These are phyloP conservation scores for Entomobrya proxima DNA, from an alignment of 2,888 invertebrate species.

Conservation along the genomic window DNA sequence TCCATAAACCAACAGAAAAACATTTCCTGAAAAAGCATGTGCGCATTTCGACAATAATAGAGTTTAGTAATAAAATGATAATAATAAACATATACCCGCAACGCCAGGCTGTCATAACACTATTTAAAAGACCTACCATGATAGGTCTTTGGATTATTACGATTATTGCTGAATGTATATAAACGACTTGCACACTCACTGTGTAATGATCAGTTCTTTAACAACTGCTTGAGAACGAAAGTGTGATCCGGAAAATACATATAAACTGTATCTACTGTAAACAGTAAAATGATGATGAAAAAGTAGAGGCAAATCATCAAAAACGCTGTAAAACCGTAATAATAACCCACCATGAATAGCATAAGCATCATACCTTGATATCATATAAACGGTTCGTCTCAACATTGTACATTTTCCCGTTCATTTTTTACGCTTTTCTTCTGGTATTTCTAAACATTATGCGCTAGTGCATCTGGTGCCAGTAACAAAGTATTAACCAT, in stretches of 20 bases:
- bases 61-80: slow-evolving; percentile 10
- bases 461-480: slow-evolving; percentile 15
- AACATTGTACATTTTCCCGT: not conserved
- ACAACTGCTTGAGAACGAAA: not conserved
- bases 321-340: slow-evolving; percentile 44
- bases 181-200: not conserved
- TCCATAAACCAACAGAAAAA: not conserved
- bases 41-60: too few species aligned
- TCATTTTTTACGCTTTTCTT: not conserved
- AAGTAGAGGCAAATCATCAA: slow-evolving; percentile 31
- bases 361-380: not conserved
- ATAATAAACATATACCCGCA: not conserved
- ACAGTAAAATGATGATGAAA: slow-evolving; percentile 21
- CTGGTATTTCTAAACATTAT: not conserved
- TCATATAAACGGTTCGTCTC: not conserved
- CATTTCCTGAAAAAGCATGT: not conserved
- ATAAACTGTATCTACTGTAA: not conserved
- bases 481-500: slow-evolving; percentile 27
- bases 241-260: not conserved
- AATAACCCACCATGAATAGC: slow-evolving; percentile 21
- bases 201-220: slow-evolving; percentile 22
- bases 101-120: not conserved
- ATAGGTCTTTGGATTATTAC: too few species aligned
- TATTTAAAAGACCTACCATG: too few species aligned
- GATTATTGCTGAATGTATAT: slow-evolving; percentile 35